Percentiles rank a stretch among this genome's conserved stretches.
phyloP scores from a whole-genome alignment of 2,888 invertebrate genomes.

The Ophion ellenae region DNA sequence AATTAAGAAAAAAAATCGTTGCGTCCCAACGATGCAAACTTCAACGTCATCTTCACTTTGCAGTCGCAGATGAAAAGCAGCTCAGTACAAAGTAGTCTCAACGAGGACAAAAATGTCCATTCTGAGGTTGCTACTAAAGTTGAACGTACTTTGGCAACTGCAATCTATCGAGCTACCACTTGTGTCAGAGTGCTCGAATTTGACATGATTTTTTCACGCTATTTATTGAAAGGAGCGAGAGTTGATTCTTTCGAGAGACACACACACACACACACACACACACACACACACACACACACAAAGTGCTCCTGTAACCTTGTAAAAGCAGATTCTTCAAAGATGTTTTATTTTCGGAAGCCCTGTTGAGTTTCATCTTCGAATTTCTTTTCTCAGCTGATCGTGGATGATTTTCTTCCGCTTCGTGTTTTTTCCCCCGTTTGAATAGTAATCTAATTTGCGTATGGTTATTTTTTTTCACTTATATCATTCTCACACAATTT shows the following conservation, averaged over 20 bases:
- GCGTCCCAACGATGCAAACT: too few relatives aligned
- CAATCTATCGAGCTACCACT: too few relatives aligned
- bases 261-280: background rate
- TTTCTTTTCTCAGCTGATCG: background rate
- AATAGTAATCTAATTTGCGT: background rate
- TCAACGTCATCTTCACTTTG: too few relatives aligned
- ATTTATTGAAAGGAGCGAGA: background rate
- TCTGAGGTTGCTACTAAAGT: too few relatives aligned
- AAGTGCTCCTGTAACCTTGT: background rate
- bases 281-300: background rate
- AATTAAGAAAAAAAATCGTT: too few relatives aligned
- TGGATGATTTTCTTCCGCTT: constrained; percentile 11
- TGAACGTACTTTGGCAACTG: too few relatives aligned
- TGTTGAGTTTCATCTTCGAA: background rate
- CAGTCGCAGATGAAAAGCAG: too few relatives aligned
- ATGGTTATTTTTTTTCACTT: background rate
- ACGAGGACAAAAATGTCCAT: too few relatives aligned
- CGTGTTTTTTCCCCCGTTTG: background rate
- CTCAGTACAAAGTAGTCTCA: too few relatives aligned
- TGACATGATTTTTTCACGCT: background rate
- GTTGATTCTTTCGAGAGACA: background rate
- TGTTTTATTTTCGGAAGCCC: background rate
- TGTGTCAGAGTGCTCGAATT: too few relatives aligned
- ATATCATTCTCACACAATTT: background rate
- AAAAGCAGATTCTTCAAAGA: background rate